Conservation (phyloP, 2,888 invertebrate species). For the Pammene aurita region DNA sequence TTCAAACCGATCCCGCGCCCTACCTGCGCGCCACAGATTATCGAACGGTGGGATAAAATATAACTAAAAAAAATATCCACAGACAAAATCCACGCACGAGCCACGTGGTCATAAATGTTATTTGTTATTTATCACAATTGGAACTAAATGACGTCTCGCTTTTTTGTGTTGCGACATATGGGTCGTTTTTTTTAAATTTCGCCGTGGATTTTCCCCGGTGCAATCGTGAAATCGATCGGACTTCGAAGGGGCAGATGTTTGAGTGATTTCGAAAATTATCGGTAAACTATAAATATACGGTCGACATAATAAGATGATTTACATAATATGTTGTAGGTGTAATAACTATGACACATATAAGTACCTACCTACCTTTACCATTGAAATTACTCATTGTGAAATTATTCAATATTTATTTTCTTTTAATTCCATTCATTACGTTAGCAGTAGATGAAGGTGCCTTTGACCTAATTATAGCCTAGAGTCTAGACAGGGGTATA, state of each 20-base stretch:
- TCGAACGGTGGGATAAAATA: constrained; percentile 47
- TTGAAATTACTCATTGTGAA: too few species aligned
- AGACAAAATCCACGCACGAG: constrained; percentile 48
- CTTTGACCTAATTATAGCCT: too few species aligned
- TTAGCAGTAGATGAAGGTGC: too few species aligned
- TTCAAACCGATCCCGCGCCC: constrained; percentile 72
- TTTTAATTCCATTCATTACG: too few species aligned
- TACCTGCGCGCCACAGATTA: constrained; percentile 72
- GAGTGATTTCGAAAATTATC: constrained; percentile 5
- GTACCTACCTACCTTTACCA: too few species aligned
- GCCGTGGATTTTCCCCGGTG: constrained; percentile 36
- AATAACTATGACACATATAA: too few species aligned
- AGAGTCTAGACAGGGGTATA: too few species aligned
- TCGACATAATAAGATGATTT: neutral
- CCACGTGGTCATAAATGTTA: constrained; percentile 61
- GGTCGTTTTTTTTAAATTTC: constrained; percentile 34
- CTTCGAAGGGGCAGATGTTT: constrained; percentile 5
- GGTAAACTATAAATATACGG: neutral
- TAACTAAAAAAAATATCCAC: constrained; percentile 15
- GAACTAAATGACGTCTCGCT: constrained; percentile 51
- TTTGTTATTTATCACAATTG: constrained; percentile 47
- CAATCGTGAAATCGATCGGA: constrained; percentile 1
- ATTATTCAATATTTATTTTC: too few species aligned
- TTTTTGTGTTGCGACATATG: constrained; percentile 45
- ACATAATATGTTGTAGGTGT: too few species aligned